Evolutionary conservation across 2,113 vertebrate genomes (phyloP), one percentile per base, ranked within the genome.

Genomic region (Callipepla squamata): DNA sequence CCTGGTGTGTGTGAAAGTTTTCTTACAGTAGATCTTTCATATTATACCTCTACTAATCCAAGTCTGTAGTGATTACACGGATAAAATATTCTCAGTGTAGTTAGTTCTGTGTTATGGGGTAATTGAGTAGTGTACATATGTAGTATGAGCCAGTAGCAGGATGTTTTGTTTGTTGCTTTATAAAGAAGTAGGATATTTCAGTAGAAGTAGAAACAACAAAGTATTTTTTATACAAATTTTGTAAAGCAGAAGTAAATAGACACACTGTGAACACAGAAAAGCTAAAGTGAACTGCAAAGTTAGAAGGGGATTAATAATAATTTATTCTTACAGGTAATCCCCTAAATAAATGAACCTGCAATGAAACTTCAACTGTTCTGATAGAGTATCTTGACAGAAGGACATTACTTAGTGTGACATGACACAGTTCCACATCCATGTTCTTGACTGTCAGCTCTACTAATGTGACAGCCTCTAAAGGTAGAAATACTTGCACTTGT

Each of bases 131-230:
- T 59, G 12, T 26, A 8, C 17, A 26, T 4, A 6, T 8, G 36
- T 28, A 32, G 9, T 7, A 44, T 28, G 8, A 36, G 21, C 2
- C 32, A 45, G 21, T 8, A 63, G 13, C 5, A 45, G 3, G 3
- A 47, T 63, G 5, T 20, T 30, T 63, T 3, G 0, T 0, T 17
- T 20, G 48, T 16, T 11, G 20, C 7, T 77, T 13, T 42, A 28
- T 53, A 38, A 74, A 74, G 5, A 57, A 58, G 2, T 6, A 68
- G 5, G 7, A 91, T 58, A n/a, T 3, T 36, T 69, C 40, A 7
- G 53, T 55, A 65, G 2, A 78, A 44, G 8, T 30, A 36, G 17
- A 48, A 87, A 65, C 2, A 3, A 17, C 18, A 59, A 5, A 4
- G 4, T 34, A 4, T 87, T 85, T 87, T 22, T 91, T 28, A 40